These are phyloP conservation scores for Valencia hispanica DNA, from an alignment of 2,797 vertebrate species.

Conservation along the genomic window DNA sequence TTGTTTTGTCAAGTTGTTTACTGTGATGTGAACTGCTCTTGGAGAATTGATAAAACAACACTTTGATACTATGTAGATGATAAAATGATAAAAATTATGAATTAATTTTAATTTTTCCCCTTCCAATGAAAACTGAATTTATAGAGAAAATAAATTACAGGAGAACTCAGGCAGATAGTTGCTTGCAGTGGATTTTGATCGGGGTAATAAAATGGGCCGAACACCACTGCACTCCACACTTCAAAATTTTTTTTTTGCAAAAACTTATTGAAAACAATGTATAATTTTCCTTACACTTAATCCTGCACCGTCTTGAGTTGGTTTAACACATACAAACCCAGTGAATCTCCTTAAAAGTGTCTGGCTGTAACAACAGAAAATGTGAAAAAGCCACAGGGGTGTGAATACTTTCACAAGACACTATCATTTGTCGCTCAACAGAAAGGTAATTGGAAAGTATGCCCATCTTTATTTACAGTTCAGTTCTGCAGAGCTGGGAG, in stretches of 20 bases:
- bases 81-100: not conserved
- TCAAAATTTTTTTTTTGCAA: not conserved
- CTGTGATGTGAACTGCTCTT: not conserved
- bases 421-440: slow-evolving; percentile 44
- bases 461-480: slow-evolving; percentile 18
- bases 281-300: not conserved
- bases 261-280: not conserved
- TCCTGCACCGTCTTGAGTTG: not conserved
- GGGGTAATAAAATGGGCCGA: not conserved
- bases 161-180: no score
- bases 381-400: not conserved
- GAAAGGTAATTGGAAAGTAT: slow-evolving; percentile 25
- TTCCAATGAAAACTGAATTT: not conserved
- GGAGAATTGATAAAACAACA: not conserved
- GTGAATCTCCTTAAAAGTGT: not conserved
- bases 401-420: not conserved
- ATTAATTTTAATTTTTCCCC: not conserved
- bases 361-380: not conserved
- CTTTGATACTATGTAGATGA: not conserved
- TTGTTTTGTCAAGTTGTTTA: no score
- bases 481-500: slow-evolving; percentile 19
- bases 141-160: not conserved
- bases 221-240: not conserved
- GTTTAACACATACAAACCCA: not conserved
- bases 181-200: not conserved